Evolutionary conservation across 2,113 vertebrate genomes (phyloP).

Genomic region (Tauraco erythrolophus): DNA sequence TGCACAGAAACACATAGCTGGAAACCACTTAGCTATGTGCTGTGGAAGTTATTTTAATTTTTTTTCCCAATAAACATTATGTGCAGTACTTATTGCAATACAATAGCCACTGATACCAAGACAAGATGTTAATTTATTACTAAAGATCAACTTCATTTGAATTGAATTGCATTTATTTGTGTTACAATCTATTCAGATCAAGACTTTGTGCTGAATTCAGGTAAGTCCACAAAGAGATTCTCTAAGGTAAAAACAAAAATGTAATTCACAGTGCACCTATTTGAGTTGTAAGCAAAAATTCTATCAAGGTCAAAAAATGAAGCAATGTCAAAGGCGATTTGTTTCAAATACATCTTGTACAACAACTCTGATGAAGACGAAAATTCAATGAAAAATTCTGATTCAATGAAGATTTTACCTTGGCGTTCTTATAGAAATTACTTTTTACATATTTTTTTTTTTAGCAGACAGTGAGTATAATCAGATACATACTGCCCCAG

Average conservation of each 20-base stretch:
- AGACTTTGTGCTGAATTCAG: background rate
- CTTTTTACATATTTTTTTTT: background rate
- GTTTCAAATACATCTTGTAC: background rate
- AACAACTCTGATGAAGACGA: too few species aligned
- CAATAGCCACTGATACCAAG: background rate
- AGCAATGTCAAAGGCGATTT: background rate
- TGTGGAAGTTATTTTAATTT: background rate
- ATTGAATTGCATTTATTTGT: background rate
- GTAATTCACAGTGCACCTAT: background rate
- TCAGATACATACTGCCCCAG: background rate
- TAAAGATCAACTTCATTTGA: background rate
- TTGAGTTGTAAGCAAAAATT: background rate
- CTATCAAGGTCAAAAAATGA: background rate
- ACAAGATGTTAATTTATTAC: background rate
- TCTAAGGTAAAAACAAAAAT: background rate
- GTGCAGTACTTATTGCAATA: background rate
- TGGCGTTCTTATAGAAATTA: background rate
- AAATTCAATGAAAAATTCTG: too few species aligned
- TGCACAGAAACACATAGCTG: background rate
- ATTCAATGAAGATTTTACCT: background rate
- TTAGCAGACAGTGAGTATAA: background rate
- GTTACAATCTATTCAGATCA: background rate
- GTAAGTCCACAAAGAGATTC: background rate
- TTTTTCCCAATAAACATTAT: background rate
- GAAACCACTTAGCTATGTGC: background rate